Conservation (phyloP, 2,888 invertebrate genomes). For the Pemphredon lugubris region DNA sequence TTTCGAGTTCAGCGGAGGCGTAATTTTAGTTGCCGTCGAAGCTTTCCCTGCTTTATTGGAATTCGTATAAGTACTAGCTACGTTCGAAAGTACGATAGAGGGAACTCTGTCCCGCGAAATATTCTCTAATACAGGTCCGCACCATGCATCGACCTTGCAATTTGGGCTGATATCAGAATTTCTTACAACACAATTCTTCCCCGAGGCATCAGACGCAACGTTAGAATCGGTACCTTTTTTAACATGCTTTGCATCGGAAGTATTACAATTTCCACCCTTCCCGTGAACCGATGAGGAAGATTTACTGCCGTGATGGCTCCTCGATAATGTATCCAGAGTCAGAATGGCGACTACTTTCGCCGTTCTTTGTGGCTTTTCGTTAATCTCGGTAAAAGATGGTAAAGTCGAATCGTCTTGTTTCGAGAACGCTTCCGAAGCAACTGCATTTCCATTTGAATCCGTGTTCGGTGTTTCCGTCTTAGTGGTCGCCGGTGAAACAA, state of each 20-base stretch:
- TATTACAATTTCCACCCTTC: conserved; percentile 24
- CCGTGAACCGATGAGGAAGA: conserved; percentile 36
- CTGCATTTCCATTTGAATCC: conserved; percentile 55
- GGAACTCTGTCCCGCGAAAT: conserved; percentile 18
- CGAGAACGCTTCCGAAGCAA: conserved; percentile 32
- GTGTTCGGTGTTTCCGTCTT: conserved; percentile 30
- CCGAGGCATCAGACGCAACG: conserved; percentile 10
- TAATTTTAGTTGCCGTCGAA: conserved; percentile 15
- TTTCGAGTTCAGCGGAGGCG: conserved; percentile 34
- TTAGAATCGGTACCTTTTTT: conserved; percentile 40
- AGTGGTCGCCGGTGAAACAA: neutral
- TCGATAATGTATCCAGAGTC: conserved; percentile 70
- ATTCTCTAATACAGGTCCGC: conserved; percentile 20
- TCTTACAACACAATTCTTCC: conserved; percentile 41
- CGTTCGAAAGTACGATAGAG: conserved; percentile 29
- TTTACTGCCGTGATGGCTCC: conserved; percentile 43
- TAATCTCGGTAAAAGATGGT: conserved; percentile 27
- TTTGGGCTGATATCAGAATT: conserved; percentile 31
- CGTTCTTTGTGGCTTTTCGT: conserved; percentile 76
- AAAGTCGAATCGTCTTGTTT: conserved; percentile 26
- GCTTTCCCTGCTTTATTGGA: conserved; percentile 34
- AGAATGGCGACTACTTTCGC: conserved; percentile 78
- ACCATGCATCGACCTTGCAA: conserved; percentile 47
- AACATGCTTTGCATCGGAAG: conserved; percentile 24
- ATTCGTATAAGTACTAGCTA: conserved; percentile 51